Evolutionary conservation across 64 coral and sea anemone genomes (phyloP).

Genomic region (Stichodactyla mertensii): DNA sequence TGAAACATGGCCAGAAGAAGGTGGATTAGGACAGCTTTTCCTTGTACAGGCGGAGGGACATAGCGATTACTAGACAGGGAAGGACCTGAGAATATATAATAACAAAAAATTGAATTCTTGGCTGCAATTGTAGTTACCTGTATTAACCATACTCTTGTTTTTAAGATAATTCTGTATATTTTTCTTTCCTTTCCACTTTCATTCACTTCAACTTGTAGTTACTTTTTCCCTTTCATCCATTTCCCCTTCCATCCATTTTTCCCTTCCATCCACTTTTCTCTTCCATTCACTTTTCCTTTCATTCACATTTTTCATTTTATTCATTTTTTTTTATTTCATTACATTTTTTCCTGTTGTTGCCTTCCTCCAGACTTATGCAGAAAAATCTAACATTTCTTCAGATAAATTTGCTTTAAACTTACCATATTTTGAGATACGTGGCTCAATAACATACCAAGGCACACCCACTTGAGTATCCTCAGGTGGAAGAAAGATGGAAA

Average conservation of each 20-base stretch:
- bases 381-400: background rate
- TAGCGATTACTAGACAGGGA: constrained; percentile 73
- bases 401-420: background rate
- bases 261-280: too few relatives aligned
- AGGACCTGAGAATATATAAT: constrained; percentile 41
- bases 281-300: too few relatives aligned
- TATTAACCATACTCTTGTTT: too few relatives aligned
- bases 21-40: constrained; percentile 50
- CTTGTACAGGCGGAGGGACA: constrained; percentile 50
- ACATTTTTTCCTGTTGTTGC: too few relatives aligned
- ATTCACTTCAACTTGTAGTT: too few relatives aligned
- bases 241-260: too few relatives aligned
- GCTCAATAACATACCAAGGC: constrained; percentile 63
- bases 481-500: constrained; percentile 58
- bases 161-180: too few relatives aligned
- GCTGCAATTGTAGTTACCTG: too few relatives aligned
- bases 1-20: constrained; percentile 85
- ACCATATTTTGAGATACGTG: constrained; percentile 58
- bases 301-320: too few relatives aligned
- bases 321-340: too few relatives aligned
- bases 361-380: background rate
- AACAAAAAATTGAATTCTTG: background rate
- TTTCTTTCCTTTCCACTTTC: too few relatives aligned
- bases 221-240: too few relatives aligned
- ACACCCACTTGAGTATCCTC: constrained; percentile 21